These are phyloP conservation scores for Drosophila saltans DNA, from an alignment of 1,140 invertebrate species.

Conservation along the genomic window DNA sequence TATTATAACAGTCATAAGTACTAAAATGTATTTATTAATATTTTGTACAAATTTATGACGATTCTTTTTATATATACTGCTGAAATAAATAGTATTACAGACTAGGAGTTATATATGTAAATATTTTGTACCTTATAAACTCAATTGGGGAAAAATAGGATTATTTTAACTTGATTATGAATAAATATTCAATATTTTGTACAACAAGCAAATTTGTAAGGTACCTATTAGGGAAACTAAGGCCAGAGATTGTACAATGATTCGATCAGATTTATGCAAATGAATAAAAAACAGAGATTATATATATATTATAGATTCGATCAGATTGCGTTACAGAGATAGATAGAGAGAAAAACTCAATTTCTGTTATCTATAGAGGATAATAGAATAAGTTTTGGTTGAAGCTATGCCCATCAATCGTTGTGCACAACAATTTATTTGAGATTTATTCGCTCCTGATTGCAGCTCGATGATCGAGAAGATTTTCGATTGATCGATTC, in stretches of 20 bases:
- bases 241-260: constrained; percentile 23
- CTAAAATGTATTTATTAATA: constrained; percentile 17
- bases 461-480: constrained; percentile 87
- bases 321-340: background rate
- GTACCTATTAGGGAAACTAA: constrained; percentile 9
- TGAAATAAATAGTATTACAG: constrained; percentile 24
- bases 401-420: background rate
- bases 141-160: background rate
- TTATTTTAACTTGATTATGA: constrained; percentile 5
- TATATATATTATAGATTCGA: background rate
- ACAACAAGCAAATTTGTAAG: background rate
- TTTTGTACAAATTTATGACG: constrained; percentile 3
- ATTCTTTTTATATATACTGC: background rate
- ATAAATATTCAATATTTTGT: background rate
- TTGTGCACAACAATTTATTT: constrained; percentile 34
- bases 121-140: background rate
- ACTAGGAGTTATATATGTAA: constrained; percentile 14
- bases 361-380: constrained; percentile 39
- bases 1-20: constrained; percentile 15
- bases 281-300: constrained; percentile 12
- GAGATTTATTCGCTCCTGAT: constrained; percentile 63
- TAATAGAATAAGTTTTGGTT: constrained; percentile 52
- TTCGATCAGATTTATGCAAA: constrained; percentile 11
- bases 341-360: constrained; percentile 28
- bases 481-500: constrained; percentile 90